These are phyloP conservation scores for Drosophila demipolita DNA, from an alignment of 2,888 invertebrate species.

Conservation along the genomic window DNA sequence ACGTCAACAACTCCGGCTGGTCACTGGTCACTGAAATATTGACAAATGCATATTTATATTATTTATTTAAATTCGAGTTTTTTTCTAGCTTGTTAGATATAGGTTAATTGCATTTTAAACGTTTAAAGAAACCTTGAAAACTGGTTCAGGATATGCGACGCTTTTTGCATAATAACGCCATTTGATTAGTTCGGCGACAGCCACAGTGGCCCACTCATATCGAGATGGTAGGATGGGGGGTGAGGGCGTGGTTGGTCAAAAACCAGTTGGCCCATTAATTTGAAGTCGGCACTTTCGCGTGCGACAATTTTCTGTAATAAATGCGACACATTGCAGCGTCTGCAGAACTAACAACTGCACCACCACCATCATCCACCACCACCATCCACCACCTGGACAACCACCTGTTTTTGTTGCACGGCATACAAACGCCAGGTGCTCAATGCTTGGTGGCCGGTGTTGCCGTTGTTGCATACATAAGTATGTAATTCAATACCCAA, in stretches of 20 bases:
- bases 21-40: slow-evolving; percentile 32
- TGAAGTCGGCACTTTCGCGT: slow-evolving; percentile 68
- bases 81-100: slow-evolving; percentile 36
- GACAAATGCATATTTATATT: slow-evolving; percentile 34
- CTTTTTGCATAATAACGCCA: slow-evolving; percentile 74
- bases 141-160: slow-evolving; percentile 64
- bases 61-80: slow-evolving; percentile 16
- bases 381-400: neutral
- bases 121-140: slow-evolving; percentile 73
- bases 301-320: slow-evolving; percentile 69
- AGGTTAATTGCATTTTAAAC: slow-evolving; percentile 78
- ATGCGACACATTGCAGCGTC: slow-evolving; percentile 78
- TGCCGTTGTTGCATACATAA: slow-evolving; percentile 54
- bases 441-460: slow-evolving; percentile 44
- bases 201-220: slow-evolving; percentile 42
- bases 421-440: slow-evolving; percentile 17
- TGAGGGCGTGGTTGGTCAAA: slow-evolving; percentile 58
- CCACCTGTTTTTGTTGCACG: slow-evolving; percentile 17
- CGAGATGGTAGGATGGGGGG: slow-evolving; percentile 40
- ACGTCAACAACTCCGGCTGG: slow-evolving; percentile 11
- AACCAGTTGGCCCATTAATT: slow-evolving; percentile 71
- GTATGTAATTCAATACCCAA: slow-evolving; percentile 71
- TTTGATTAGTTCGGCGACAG: slow-evolving; percentile 77
- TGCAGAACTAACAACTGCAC: slow-evolving; percentile 54
- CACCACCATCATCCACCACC: slow-evolving; percentile 18